Conservation (phyloP, 2,888 invertebrate genomes). For the Eulithis prunata region DNA sequence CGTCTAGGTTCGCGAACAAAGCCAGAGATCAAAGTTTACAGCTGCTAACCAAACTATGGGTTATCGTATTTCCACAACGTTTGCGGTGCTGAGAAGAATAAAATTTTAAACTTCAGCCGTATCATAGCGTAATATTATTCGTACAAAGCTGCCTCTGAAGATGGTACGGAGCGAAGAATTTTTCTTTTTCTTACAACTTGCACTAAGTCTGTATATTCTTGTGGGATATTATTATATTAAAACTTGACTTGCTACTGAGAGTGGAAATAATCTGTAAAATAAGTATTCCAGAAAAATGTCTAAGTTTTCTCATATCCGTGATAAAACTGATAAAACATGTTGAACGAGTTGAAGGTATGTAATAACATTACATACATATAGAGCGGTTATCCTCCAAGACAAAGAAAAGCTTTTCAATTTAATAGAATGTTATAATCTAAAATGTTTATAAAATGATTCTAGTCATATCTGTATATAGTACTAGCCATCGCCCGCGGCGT, state of each 20-base stretch:
- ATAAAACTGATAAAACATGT: no score
- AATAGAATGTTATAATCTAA: no score
- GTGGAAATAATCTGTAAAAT: no score
- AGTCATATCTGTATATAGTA: no score
- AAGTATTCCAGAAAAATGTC: no score
- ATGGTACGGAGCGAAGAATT: slow-evolving; percentile 13
- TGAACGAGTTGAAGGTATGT: no score
- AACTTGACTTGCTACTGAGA: background rate
- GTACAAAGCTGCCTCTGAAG: slow-evolving; percentile 13
- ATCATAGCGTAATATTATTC: slow-evolving; percentile 49
- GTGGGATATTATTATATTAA: background rate
- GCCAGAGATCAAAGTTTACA: slow-evolving; percentile 29
- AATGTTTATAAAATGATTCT: no score
- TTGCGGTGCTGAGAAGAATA: slow-evolving; percentile 20
- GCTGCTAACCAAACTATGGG: slow-evolving; percentile 27
- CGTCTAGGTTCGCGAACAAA: slow-evolving; percentile 9
- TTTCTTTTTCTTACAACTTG: background rate
- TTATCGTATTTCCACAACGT: slow-evolving; percentile 31
- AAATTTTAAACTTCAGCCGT: slow-evolving; percentile 33
- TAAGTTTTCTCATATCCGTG: no score
- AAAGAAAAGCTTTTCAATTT: no score
- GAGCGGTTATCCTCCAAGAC: no score
- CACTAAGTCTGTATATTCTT: background rate
- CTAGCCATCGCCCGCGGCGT: no score
- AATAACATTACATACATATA: no score